Percentiles rank a stretch among this genome's conserved stretches.
These are phyloP conservation scores for Albula glossodonta DNA, from an alignment of 2,113 vertebrate species.

Conservation along the genomic window DNA sequence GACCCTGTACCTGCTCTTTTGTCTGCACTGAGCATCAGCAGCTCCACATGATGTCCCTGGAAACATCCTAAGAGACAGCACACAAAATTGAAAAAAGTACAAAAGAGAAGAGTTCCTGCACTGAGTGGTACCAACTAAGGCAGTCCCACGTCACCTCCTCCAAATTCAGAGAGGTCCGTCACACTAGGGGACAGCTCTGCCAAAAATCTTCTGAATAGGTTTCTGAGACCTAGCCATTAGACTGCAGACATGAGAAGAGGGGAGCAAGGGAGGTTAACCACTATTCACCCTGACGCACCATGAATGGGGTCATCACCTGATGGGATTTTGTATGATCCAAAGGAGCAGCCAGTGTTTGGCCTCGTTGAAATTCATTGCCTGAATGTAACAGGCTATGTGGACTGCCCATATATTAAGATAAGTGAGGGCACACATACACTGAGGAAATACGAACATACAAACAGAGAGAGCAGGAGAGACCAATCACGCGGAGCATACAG, in stretches of 20 bases:
- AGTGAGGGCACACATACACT: neutral
- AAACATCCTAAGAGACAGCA: neutral
- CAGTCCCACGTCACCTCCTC: neutral
- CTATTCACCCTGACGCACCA: slow-evolving; percentile 16
- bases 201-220: neutral
- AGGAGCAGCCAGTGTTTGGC: slow-evolving; percentile 13
- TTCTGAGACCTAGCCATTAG: neutral
- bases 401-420: slow-evolving; percentile 18
- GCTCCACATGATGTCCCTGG: neutral
- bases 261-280: neutral
- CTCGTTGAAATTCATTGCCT: slow-evolving; percentile 31
- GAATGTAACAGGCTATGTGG: slow-evolving; percentile 34
- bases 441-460: neutral
- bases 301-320: slow-evolving; percentile 24
- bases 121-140: neutral
- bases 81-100: neutral
- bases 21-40: neutral
- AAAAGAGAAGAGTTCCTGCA: neutral
- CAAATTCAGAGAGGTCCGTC: neutral
- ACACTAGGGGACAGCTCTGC: neutral
- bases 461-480: no score
- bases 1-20: neutral
- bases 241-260: neutral
- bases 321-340: slow-evolving; percentile 25
- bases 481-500: no score